Evolutionary conservation across 2,888 invertebrate genomes (phyloP).

Genomic region (Ophion costatus): DNA sequence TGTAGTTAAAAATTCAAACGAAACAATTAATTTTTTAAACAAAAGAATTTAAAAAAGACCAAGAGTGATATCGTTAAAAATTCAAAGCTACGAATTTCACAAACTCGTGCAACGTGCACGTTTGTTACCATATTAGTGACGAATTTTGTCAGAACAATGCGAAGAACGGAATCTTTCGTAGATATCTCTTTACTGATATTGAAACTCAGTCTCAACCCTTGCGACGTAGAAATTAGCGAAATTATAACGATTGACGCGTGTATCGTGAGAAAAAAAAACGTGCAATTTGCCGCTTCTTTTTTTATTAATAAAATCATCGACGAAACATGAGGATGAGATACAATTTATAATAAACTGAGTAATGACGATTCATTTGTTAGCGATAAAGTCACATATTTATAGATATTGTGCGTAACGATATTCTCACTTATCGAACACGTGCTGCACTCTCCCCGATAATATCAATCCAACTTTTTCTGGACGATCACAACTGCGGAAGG

Average conservation of each 20-base stretch:
- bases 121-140: background rate
- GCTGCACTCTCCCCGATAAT: slow-evolving; percentile 34
- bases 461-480: slow-evolving; percentile 84
- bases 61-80: background rate
- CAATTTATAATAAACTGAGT: slow-evolving; percentile 50
- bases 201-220: background rate
- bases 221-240: background rate
- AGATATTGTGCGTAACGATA: slow-evolving; percentile 47
- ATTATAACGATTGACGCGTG: background rate
- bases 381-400: slow-evolving; percentile 30
- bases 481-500: slow-evolving; percentile 94
- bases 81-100: background rate
- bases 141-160: background rate
- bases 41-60: background rate
- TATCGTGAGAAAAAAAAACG: background rate
- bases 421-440: slow-evolving; percentile 46
- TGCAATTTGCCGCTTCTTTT: background rate
- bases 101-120: background rate
- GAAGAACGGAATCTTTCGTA: background rate
- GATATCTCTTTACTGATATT: background rate
- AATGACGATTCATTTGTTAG: slow-evolving; percentile 41
- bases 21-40: no score
- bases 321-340: slow-evolving; percentile 44
- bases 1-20: no score
- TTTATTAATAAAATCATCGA: slow-evolving; percentile 55